phyloP scores from a whole-genome alignment of 92 coral and sea anemone genomes.

The Phymanthus crucifer region DNA sequence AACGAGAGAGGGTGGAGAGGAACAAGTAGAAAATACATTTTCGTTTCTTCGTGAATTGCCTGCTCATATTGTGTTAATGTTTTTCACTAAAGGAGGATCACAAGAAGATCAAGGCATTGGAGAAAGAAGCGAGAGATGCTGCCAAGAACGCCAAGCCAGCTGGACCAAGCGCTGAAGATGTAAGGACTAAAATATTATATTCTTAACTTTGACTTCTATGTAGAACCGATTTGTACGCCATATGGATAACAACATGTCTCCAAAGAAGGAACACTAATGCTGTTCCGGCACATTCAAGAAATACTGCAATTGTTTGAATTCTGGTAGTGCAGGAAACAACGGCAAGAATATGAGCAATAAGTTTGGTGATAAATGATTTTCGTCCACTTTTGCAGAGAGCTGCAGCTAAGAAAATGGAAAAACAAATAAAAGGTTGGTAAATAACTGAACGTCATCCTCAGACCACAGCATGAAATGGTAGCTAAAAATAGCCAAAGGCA shows the following conservation, averaged over 20 bases:
- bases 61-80: no score
- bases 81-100: constrained; percentile 71
- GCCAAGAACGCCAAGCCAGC: constrained; percentile 77
- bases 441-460: neutral
- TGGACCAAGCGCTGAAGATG: constrained; percentile 96
- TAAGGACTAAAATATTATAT: constrained; percentile 11
- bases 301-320: no score
- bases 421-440: constrained; percentile 84
- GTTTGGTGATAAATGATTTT: neutral
- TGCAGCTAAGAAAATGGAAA: constrained; percentile 92
- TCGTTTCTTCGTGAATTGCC: neutral
- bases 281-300: no score
- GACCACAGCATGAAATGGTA: neutral
- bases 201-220: no score
- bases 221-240: no score
- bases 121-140: constrained; percentile 93
- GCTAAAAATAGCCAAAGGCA: no score
- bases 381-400: constrained; percentile 63
- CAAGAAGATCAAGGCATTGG: constrained; percentile 86
- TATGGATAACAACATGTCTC: no score
- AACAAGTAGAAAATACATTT: neutral
- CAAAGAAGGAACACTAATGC: no score
- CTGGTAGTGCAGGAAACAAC: neutral
- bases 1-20: neutral
- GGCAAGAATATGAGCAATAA: no score